Conservation (phyloP, 2,113 vertebrate species). For the Tyto alba region DNA sequence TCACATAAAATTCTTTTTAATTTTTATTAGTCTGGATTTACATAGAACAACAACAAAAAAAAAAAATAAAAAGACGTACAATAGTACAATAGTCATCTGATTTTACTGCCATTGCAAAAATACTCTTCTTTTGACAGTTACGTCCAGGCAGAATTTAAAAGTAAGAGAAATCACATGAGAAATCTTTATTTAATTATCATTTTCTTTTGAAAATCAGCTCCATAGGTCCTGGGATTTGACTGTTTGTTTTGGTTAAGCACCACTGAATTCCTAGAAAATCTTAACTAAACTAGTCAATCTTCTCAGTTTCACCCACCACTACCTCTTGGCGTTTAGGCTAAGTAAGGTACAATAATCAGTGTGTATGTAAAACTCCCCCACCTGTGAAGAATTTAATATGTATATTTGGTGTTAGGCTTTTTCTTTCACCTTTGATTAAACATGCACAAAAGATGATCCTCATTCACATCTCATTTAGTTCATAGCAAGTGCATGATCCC, state of each 20-base stretch:
- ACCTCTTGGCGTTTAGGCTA: background rate
- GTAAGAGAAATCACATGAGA: background rate
- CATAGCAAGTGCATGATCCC: accelerated
- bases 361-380: background rate
- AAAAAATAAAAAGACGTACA: too few relatives aligned
- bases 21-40: background rate
- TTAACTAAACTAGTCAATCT: background rate
- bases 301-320: background rate
- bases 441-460: background rate
- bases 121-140: background rate
- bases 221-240: background rate
- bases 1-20: background rate
- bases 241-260: constrained; percentile 29
- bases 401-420: background rate
- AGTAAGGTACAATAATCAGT: background rate
- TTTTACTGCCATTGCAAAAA: background rate
- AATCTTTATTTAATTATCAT: background rate
- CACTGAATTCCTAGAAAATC: background rate
- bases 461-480: background rate
- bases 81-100: background rate
- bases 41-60: background rate
- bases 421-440: background rate
- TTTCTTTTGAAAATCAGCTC: background rate
- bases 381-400: background rate
- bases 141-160: background rate